A percentile compares a stretch with the other conserved stretches of the same genome.
These are phyloP conservation scores for Lycaena phlaeas DNA, from an alignment of 2,888 invertebrate species.

Conservation along the genomic window DNA sequence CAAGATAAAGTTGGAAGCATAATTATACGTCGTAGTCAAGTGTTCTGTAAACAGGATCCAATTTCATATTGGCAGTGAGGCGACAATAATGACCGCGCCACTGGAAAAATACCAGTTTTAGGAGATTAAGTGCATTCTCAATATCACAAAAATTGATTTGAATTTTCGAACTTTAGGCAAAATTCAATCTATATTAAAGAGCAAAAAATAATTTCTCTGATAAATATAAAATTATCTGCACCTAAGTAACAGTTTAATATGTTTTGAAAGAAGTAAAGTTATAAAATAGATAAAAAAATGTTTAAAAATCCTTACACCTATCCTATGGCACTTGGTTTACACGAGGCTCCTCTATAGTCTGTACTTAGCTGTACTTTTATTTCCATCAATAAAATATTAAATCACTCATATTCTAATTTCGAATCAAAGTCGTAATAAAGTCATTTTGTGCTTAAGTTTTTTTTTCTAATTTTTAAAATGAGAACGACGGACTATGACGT, in stretches of 20 bases:
- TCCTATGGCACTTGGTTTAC: no score
- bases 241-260: no score
- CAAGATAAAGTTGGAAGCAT: slow-evolving; percentile 8
- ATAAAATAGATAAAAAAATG: no score
- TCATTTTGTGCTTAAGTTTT: no score
- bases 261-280: no score
- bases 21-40: slow-evolving; percentile 18
- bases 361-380: no score
- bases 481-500: neutral
- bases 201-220: no score
- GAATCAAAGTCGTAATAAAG: neutral
- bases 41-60: slow-evolving; percentile 41
- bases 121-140: neutral
- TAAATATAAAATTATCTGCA: no score
- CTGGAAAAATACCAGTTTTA: neutral
- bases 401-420: slow-evolving; percentile 2
- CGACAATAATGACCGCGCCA: slow-evolving; percentile 13
- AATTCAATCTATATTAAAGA: neutral
- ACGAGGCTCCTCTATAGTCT: no score
- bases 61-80: slow-evolving; percentile 27
- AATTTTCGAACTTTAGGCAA: neutral
- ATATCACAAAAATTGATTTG: neutral
- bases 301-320: no score
- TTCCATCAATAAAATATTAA: no score
- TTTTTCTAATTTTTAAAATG: no score